Evolutionary conservation across 2,888 invertebrate genomes (phyloP), one percentile per base, ranked within the genome.

Genomic region (Euproctis similis): DNA sequence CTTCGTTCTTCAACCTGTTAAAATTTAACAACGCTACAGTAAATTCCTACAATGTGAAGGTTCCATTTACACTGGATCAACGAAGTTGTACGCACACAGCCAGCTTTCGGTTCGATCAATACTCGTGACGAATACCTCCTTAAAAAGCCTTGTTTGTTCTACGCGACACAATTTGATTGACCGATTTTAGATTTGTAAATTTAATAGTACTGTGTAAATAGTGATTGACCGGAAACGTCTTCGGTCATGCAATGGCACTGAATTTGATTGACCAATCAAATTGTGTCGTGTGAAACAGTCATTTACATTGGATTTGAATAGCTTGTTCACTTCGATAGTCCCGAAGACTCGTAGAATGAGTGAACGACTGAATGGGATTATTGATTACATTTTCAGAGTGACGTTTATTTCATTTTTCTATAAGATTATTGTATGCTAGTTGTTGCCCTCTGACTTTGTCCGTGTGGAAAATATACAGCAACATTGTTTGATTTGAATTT

Each of bases 31-130:
- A 26, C 19, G 22, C 13, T 23, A 27, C 24, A 30, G 26, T 30
- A 38, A 37, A 28, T 20, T 24, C 23, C 30, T 23, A 28, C 28
- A 28, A 30, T 28, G 27, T 8, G 16, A 16, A 7, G 18, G 42
- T 17, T 42, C 49, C 31, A 38, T 26, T 30, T 35, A 39, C 16
- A 28, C 28, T 34, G 41, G 53, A 5, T n/a, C n/a, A n/a, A n/a
- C n/a, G 29, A 18, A 20, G 28, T 26, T 25, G 10, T 28, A 43
- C 50, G n/a, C 54, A 47, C 53, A 44, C 28, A 37, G 37, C 16
- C 5, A 5, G 3, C 4, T 21, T 12, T n/a, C n/a, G n/a, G 31
- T 35, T 20, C 51, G 55, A 55, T 55, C 55, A 54, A 54, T 54
- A 55, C 46, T 28, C 21, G 12, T 20, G 18, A 29, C 36, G 49